Percentiles rank a stretch among this genome's conserved stretches.
phyloP scores from a whole-genome alignment of 1,140 invertebrate species.

The Ips typographus region DNA sequence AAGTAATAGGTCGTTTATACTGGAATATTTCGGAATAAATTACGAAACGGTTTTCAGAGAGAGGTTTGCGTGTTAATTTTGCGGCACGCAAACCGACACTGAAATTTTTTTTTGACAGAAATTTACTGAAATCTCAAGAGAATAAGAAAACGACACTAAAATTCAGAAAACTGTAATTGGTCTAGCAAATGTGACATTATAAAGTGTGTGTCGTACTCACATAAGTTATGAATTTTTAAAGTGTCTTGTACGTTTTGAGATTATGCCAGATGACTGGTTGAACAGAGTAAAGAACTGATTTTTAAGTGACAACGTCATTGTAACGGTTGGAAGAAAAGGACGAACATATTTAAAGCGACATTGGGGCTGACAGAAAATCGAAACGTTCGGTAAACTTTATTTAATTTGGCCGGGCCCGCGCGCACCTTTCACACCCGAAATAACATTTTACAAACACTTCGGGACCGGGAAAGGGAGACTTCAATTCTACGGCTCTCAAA shows the following conservation, averaged over 20 bases:
- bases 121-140: too few species aligned
- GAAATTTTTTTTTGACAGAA: too few species aligned
- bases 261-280: too few species aligned
- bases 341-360: conserved; percentile 1
- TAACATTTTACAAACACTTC: conserved; percentile 26
- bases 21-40: conserved; percentile 16
- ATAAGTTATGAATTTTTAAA: too few species aligned
- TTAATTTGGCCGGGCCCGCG: conserved; percentile 20
- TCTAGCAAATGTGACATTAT: too few species aligned
- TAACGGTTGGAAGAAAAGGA: not conserved
- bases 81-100: not conserved
- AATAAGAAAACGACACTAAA: too few species aligned
- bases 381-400: conserved; percentile 18
- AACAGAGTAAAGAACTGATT: too few species aligned
- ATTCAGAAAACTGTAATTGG: too few species aligned
- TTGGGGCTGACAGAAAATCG: conserved; percentile 25
- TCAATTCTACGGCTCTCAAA: conserved; percentile 11
- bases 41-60: conserved; percentile 1
- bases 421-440: conserved; percentile 28
- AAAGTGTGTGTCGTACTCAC: too few species aligned
- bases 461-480: conserved; percentile 6
- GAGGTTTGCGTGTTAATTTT: conserved; percentile 21
- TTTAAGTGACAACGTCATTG: too few species aligned
- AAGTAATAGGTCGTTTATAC: conserved; percentile 18
- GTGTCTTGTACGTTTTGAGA: too few species aligned